Evolutionary conservation across 2,797 vertebrate genomes (phyloP).

Genomic region (Xenentodon cancila): DNA sequence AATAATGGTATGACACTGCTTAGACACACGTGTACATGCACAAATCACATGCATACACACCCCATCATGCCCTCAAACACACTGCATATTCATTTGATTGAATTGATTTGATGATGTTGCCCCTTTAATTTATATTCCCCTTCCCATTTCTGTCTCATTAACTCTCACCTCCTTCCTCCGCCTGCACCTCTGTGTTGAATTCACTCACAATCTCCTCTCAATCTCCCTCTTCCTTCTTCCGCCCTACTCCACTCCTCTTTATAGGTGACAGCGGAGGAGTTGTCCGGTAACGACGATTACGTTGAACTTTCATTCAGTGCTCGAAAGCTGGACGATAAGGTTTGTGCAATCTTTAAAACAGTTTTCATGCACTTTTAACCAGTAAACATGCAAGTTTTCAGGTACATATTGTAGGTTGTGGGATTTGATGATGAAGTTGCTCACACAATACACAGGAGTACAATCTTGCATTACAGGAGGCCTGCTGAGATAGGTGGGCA

Average conservation of each 20-base stretch:
- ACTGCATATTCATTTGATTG: conserved; percentile 31
- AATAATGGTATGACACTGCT: conserved; percentile 88
- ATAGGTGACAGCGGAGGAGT: conserved; percentile 96
- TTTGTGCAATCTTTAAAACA: conserved; percentile 53
- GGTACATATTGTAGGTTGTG: conserved; percentile 2
- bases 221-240: not conserved
- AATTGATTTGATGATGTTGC: conserved; percentile 68
- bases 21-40: conserved; percentile 2
- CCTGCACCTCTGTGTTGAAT: not conserved
- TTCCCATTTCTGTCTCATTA: conserved; percentile 69
- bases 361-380: conserved; percentile 8
- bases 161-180: conserved; percentile 39
- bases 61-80: conserved; percentile 25
- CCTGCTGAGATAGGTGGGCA: conserved; percentile 47
- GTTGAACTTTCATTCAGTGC: conserved; percentile 97
- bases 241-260: not conserved
- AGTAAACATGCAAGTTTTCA: conserved; percentile 16
- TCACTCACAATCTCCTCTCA: not conserved
- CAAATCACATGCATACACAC: conserved; percentile 14
- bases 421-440: conserved; percentile 45
- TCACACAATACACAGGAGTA: conserved; percentile 48
- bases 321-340: conserved; percentile 98
- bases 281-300: conserved; percentile 97
- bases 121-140: conserved; percentile 50
- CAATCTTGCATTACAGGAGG: conserved; percentile 51